Percentiles rank a stretch among this genome's conserved stretches.
These are phyloP conservation scores for Leptinotarsa juncta DNA, from an alignment of 2,888 invertebrate genomes.

Conservation along the genomic window DNA sequence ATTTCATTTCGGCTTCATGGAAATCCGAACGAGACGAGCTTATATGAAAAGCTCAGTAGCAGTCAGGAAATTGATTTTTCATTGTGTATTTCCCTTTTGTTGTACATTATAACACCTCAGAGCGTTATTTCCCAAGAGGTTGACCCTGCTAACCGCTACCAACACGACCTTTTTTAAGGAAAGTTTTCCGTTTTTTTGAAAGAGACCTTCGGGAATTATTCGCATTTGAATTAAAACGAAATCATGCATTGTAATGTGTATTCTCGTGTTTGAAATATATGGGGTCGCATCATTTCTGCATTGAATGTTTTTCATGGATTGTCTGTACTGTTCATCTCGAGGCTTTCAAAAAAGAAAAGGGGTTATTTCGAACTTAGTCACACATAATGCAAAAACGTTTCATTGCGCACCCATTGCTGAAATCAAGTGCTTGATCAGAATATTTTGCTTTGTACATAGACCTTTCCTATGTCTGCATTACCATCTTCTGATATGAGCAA, in stretches of 20 bases:
- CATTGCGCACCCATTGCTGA: too few relatives aligned
- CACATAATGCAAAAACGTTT: too few relatives aligned
- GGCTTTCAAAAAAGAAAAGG: too few relatives aligned
- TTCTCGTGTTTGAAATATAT: neutral
- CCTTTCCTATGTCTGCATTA: too few relatives aligned
- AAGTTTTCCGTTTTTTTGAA: neutral
- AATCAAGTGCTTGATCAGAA: too few relatives aligned
- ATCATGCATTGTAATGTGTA: neutral
- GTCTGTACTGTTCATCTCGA: too few relatives aligned
- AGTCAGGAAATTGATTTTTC: conserved; percentile 44
- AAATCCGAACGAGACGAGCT: conserved; percentile 25
- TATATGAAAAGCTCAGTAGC: conserved; percentile 22
- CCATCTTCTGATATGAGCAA: too few relatives aligned
- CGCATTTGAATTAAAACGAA: neutral
- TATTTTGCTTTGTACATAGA: too few relatives aligned
- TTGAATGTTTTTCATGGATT: neutral
- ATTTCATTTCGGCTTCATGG: conserved; percentile 15
- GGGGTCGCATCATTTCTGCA: neutral
- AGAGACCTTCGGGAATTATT: neutral
- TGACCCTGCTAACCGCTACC: conserved; percentile 24
- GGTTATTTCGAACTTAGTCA: too few relatives aligned
- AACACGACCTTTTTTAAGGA: conserved; percentile 13
- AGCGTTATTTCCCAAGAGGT: conserved; percentile 32
- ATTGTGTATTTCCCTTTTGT: conserved; percentile 45
- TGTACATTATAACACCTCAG: conserved; percentile 40